Conservation (phyloP, 2,113 vertebrate species). For the Ammodytes marinus region DNA sequence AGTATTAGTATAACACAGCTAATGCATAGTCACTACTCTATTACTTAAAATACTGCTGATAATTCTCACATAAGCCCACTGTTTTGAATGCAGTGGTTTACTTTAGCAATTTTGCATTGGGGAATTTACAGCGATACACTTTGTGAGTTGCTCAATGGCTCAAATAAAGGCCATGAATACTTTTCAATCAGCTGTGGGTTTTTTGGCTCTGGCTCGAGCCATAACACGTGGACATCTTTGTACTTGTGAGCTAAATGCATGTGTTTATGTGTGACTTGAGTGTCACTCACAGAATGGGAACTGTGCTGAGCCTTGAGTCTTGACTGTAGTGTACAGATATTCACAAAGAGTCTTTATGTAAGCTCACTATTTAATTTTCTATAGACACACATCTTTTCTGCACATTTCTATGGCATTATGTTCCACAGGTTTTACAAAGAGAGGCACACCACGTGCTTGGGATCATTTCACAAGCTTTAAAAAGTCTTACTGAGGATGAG, state of each 20-base stretch:
- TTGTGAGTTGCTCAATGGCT: background rate
- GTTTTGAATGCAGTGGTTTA: background rate
- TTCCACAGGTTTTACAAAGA: background rate
- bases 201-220: background rate
- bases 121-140: too few species aligned
- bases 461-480: background rate
- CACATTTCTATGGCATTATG: background rate
- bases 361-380: background rate
- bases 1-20: too few species aligned
- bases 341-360: background rate
- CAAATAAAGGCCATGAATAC: background rate
- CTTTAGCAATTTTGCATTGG: background rate
- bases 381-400: background rate
- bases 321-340: background rate
- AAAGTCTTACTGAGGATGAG: background rate
- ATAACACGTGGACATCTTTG: background rate
- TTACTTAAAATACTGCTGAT: too few species aligned
- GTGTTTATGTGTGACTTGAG: constrained; percentile 10
- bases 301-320: background rate
- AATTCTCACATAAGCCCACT: too few species aligned
- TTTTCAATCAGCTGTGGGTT: background rate
- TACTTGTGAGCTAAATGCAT: constrained; percentile 13
- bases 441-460: too few species aligned
- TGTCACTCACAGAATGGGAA: constrained; percentile 17
- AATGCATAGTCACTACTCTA: too few species aligned